phyloP scores from a whole-genome alignment of 2,888 invertebrate species.

The Parnassius apollo region DNA sequence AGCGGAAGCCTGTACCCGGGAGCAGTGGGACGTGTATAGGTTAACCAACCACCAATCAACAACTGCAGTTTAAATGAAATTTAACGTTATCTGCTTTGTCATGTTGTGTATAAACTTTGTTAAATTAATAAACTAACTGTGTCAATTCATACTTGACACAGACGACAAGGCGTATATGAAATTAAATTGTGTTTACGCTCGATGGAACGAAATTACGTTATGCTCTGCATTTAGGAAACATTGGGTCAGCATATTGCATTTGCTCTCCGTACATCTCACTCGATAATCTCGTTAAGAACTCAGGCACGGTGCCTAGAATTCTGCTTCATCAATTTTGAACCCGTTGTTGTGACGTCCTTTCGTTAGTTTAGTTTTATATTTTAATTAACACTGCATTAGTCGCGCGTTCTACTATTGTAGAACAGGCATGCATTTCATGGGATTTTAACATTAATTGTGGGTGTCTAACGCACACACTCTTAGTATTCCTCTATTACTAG shows the following conservation, averaged over 20 bases:
- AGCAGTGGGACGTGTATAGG: too few relatives aligned
- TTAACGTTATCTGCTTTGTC: too few relatives aligned
- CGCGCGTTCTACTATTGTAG: too few relatives aligned
- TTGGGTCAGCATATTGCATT: slow-evolving; percentile 8
- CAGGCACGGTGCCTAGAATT: background rate
- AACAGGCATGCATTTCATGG: too few relatives aligned
- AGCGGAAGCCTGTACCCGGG: too few relatives aligned
- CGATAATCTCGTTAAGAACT: background rate
- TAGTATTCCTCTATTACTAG: too few relatives aligned
- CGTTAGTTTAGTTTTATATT: background rate
- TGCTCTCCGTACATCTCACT: background rate
- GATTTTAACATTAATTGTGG: too few relatives aligned
- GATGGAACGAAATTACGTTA: background rate
- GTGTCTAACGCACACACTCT: too few relatives aligned
- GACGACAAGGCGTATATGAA: background rate
- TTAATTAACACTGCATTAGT: too few relatives aligned
- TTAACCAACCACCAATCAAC: too few relatives aligned
- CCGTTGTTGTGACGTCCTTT: background rate
- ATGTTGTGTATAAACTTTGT: too few relatives aligned
- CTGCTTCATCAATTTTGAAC: background rate
- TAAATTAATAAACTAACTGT: background rate
- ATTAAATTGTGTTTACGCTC: background rate
- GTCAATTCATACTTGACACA: background rate
- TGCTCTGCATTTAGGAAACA: background rate
- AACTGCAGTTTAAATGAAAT: too few relatives aligned